phyloP scores from a whole-genome alignment of 2,888 invertebrate species.

The Drosophila subquinaria region DNA sequence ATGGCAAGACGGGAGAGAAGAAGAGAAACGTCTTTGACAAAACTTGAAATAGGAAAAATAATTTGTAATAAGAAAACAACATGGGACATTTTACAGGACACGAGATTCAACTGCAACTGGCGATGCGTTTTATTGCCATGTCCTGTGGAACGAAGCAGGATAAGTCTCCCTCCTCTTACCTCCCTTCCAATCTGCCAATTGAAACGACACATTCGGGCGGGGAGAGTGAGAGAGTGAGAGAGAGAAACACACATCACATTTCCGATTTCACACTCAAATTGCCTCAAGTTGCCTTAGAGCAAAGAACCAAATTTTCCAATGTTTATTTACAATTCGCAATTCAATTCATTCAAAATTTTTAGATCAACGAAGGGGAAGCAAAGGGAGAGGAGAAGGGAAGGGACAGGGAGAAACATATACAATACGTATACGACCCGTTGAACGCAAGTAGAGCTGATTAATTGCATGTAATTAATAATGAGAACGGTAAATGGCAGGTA shows the following conservation, averaged over 20 bases:
- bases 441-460: constrained; percentile 76
- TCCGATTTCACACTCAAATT: constrained; percentile 73
- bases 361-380: background rate
- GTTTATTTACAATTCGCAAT: constrained; percentile 76
- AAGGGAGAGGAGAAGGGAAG: background rate
- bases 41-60: constrained; percentile 60
- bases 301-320: constrained; percentile 46
- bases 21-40: constrained; percentile 9
- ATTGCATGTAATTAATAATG: constrained; percentile 79
- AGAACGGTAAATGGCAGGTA: constrained; percentile 79
- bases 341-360: constrained; percentile 71
- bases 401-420: background rate
- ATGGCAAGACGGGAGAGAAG: background rate
- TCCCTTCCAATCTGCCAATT: background rate
- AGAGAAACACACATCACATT: constrained; percentile 46
- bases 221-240: constrained; percentile 2
- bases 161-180: constrained; percentile 6
- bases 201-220: constrained; percentile 40
- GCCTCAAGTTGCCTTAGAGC: constrained; percentile 34
- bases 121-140: constrained; percentile 75
- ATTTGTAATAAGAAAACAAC: constrained; percentile 60
- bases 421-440: constrained; percentile 73
- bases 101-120: constrained; percentile 44
- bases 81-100: constrained; percentile 30
- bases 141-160: constrained; percentile 51